Conservation (phyloP, 1,140 invertebrate genomes). For the Elysia chlorotica region DNA sequence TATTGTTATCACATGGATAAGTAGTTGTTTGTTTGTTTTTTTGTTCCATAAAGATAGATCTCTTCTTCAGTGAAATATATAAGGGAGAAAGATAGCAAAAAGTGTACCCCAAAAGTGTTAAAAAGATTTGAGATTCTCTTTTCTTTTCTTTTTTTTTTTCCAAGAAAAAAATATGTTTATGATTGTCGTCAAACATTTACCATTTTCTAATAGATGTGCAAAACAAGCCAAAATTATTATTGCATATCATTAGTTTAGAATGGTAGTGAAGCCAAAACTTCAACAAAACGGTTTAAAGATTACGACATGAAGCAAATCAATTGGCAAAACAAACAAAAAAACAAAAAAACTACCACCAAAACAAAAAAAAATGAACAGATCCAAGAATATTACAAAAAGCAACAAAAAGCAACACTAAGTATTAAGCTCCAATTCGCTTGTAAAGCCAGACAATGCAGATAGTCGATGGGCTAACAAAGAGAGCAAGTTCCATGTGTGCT, state of each 20-base stretch:
- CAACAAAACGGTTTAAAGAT: slow-evolving; percentile 4
- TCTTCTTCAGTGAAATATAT: no score
- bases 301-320: neutral
- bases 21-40: no score
- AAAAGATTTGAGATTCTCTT: no score
- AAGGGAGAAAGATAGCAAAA: no score
- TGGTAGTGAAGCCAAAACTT: no score
- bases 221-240: neutral
- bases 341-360: neutral
- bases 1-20: no score
- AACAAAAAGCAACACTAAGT: neutral
- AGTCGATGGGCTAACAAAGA: neutral
- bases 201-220: neutral
- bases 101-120: no score
- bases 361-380: neutral
- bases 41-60: no score
- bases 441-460: no score
- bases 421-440: no score
- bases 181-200: neutral
- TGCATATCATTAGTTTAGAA: neutral
- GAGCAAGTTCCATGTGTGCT: neutral
- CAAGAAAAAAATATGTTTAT: neutral
- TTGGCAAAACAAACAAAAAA: slow-evolving; percentile 2
- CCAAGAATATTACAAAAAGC: neutral
- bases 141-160: slow-evolving; percentile 2